Base-by-base conservation (phyloP, 2,888 invertebrate species). In the Chrysodeixis includens region DNA sequence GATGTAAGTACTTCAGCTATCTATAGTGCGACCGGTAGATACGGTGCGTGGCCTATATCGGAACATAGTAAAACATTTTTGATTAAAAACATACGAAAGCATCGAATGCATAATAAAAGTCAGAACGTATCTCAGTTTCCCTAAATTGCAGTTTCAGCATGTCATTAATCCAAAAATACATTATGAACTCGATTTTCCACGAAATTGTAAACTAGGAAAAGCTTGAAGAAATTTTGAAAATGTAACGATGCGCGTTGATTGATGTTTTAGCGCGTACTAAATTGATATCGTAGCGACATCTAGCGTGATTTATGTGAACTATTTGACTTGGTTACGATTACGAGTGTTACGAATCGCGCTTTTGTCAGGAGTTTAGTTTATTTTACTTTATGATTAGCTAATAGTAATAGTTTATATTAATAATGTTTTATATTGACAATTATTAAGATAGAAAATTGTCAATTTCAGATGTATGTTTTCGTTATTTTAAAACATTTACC, bases 1-100 rank as follows among this genome's bases (percentile, higher is more conserved):
- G 77, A 79, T 84, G 86, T 86, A 88, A 88, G 90, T 92, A 91
- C 88, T 86, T 74, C 70, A 78, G 79, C 87, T 89, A 88, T 90
- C 88, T 86, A 88, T 87, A 86, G 84, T 80, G 77, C 80, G 76
- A 65, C 79, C 73, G 74, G 76, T 72, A 78, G 82, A 82, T 84
- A 81, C 76, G 57, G 63, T 64, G 73, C 74, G 74, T 79, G 72
- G 72, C 71, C 77, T 76, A 75, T 79, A 83, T 82, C 72, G 66
- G 70, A 73, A 69, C 56, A 75, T 74, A 74, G 75, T 68, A 69
- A 62, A 59, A 73, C 56, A 56, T 58, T 64, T 63, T 51, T 62
- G 63, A 61, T 64, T 55, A 55, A 63, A 62, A 66, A 40, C 40
- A 40, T n/a, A 40, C 7, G 40, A 40, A n/a, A n/a, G 6, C 40